Conservation (phyloP, 2,888 invertebrate species). For the Campaea margaritaria region DNA sequence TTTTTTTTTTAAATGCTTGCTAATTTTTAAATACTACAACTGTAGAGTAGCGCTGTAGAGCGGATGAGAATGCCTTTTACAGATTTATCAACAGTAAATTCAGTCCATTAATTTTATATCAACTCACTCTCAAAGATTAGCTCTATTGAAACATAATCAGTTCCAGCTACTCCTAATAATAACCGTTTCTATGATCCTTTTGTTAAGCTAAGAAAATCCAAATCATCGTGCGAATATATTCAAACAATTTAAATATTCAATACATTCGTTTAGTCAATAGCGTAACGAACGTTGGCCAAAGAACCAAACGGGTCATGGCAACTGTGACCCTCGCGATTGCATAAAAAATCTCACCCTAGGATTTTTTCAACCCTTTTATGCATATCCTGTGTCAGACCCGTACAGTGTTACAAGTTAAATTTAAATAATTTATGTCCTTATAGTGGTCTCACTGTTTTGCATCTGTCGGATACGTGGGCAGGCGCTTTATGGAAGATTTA, state of each 20-base stretch:
- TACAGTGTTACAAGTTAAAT: constrained; percentile 83
- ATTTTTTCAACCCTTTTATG: constrained; percentile 81
- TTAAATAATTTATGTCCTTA: constrained; percentile 83
- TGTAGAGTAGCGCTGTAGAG: too few relatives aligned
- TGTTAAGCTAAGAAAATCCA: constrained; percentile 28
- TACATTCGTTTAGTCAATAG: constrained; percentile 62
- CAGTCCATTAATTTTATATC: not conserved
- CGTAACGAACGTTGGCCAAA: constrained; percentile 69
- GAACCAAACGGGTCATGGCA: constrained; percentile 48
- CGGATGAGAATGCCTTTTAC: too few relatives aligned
- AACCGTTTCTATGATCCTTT: constrained; percentile 14
- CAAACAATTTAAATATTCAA: constrained; percentile 68
- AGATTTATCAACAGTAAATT: too few relatives aligned
- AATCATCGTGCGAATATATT: constrained; percentile 73
- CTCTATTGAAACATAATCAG: constrained; percentile 26
- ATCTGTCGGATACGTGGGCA: constrained; percentile 65
- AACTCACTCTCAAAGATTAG: not conserved
- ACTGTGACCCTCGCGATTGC: constrained; percentile 61
- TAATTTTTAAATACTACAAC: too few relatives aligned
- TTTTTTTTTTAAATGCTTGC: too few relatives aligned
- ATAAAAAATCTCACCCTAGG: constrained; percentile 77
- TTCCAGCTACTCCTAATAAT: constrained; percentile 25
- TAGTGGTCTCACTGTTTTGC: constrained; percentile 67
- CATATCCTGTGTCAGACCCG: constrained; percentile 79
- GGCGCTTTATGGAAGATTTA: constrained; percentile 45